phyloP scores from a whole-genome alignment of 2,797 vertebrate species.

The Gymnoscopelus braueri region DNA sequence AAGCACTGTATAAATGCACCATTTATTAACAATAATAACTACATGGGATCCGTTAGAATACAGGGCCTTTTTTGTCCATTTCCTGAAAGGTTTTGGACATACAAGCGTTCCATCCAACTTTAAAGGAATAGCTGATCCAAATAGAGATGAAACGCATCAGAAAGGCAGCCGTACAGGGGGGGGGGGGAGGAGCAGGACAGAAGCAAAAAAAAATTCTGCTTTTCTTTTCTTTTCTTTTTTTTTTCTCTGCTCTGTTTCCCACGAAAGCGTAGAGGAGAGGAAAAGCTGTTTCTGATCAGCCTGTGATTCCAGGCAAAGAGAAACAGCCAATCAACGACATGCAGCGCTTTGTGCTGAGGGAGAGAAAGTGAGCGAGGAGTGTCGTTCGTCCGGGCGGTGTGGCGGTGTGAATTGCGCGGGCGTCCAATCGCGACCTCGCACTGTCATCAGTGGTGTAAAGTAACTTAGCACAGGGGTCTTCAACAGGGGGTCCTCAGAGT shows the following conservation, averaged over 20 bases:
- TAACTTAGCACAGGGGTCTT: too few relatives aligned
- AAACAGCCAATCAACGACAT: conserved; percentile 49
- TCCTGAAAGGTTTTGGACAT: too few relatives aligned
- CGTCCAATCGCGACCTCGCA: too few relatives aligned
- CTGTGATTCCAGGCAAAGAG: conserved; percentile 45
- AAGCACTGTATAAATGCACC: too few relatives aligned
- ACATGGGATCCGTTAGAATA: too few relatives aligned
- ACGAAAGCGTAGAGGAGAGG: conserved; percentile 26
- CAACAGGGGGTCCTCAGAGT: too few relatives aligned
- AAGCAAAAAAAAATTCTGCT: too few relatives aligned
- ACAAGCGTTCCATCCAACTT: conserved; percentile 37
- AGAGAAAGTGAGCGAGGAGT: conserved; percentile 22
- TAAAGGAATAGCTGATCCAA: conserved; percentile 39
- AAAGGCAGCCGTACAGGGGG: conserved; percentile 2
- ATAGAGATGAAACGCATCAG: conserved; percentile 43
- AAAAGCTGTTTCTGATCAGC: conserved; percentile 67
- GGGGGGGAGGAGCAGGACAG: too few relatives aligned
- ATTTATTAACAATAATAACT: too few relatives aligned
- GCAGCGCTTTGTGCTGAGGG: not conserved
- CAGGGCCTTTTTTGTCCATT: too few relatives aligned
- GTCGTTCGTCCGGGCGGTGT: conserved; percentile 20
- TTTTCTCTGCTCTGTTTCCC: conserved; percentile 24
- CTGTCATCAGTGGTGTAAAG: too few relatives aligned
- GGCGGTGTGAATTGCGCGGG: conserved; percentile 44
- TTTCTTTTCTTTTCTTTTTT: too few relatives aligned